A percentile compares a stretch with the other conserved stretches of the same genome.
phyloP scores from a whole-genome alignment of 2,797 vertebrate genomes.

The Ceyx erithaca region DNA sequence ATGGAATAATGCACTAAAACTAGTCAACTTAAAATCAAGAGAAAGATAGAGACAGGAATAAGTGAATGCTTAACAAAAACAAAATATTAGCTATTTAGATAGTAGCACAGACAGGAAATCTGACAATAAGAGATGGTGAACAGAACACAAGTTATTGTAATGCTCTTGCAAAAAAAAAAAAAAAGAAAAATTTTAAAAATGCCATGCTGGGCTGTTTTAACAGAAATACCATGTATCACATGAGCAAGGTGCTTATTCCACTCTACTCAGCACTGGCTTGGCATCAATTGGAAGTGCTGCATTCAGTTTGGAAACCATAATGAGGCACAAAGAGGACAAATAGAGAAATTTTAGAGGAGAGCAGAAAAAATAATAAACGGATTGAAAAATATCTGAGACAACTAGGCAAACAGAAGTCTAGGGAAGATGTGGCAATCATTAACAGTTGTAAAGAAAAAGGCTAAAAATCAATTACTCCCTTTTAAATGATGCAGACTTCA shows the following conservation, averaged over 20 bases:
- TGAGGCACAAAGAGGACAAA: slow-evolving; percentile 73
- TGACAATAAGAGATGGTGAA: slow-evolving; percentile 57
- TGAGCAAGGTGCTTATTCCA: slow-evolving; percentile 73
- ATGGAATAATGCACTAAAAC: slow-evolving; percentile 52
- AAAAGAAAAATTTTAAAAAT: background rate
- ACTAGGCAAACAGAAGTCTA: slow-evolving; percentile 61
- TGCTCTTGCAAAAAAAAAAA: slow-evolving; percentile 13
- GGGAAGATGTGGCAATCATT: slow-evolving; percentile 11
- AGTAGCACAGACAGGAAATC: slow-evolving; percentile 47
- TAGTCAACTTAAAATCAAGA: slow-evolving; percentile 50
- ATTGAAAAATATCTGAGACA: slow-evolving; percentile 63
- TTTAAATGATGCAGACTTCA: slow-evolving; percentile 18
- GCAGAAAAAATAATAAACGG: slow-evolving; percentile 67
- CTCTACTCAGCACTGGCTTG: slow-evolving; percentile 71
- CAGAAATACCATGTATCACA: slow-evolving; percentile 71
- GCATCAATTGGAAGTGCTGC: slow-evolving; percentile 72
- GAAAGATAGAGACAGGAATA: background rate
- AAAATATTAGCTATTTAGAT: background rate
- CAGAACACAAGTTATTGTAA: slow-evolving; percentile 33
- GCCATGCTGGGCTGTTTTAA: slow-evolving; percentile 70
- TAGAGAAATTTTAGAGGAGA: slow-evolving; percentile 73
- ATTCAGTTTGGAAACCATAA: slow-evolving; percentile 71
- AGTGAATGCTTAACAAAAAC: background rate
- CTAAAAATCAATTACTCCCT: slow-evolving; percentile 47
- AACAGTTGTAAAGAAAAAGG: slow-evolving; percentile 3